Conservation (phyloP, 2,888 invertebrate genomes). For the Sarcophaga variegata region DNA sequence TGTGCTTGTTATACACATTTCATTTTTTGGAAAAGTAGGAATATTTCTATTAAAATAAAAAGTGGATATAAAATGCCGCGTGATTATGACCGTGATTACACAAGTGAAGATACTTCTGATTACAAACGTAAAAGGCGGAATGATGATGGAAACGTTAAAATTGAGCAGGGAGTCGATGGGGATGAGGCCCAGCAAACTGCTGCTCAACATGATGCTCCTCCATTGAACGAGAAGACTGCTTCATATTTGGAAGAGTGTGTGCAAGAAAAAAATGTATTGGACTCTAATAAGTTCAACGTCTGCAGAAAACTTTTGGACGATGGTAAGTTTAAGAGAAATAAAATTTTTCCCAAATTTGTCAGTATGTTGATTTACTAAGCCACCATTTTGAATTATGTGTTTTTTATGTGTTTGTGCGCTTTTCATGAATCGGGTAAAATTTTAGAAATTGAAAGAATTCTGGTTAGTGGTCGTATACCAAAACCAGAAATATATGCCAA, state of each 20-base stretch:
- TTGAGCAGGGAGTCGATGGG: slow-evolving; percentile 71
- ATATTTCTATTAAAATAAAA: slow-evolving; percentile 20
- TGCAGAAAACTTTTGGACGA: slow-evolving; percentile 87
- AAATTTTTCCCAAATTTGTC: background rate
- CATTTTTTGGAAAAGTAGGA: slow-evolving; percentile 25
- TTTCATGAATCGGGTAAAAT: slow-evolving; percentile 7
- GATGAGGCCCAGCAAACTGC: slow-evolving; percentile 65
- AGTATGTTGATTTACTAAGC: background rate
- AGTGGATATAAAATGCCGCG: slow-evolving; percentile 76
- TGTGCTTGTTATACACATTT: slow-evolving; percentile 62
- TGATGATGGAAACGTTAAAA: slow-evolving; percentile 75
- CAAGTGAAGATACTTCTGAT: slow-evolving; percentile 79
- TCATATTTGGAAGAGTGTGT: slow-evolving; percentile 89
- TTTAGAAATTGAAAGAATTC: slow-evolving; percentile 86
- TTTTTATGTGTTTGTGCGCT: slow-evolving; percentile 2
- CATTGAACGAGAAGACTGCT: slow-evolving; percentile 87
- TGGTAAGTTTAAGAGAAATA: slow-evolving; percentile 82
- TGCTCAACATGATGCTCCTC: slow-evolving; percentile 75
- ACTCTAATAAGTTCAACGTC: slow-evolving; percentile 85
- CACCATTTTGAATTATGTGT: slow-evolving; percentile 62
- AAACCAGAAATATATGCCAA: slow-evolving; percentile 80
- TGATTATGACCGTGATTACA: slow-evolving; percentile 80
- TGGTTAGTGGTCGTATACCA: slow-evolving; percentile 89
- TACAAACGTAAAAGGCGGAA: slow-evolving; percentile 80
- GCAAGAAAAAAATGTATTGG: slow-evolving; percentile 87